A percentile compares a stretch with the other conserved stretches of the same genome.
These are phyloP conservation scores for Neodon shergylaensis DNA, from an alignment of 2,113 vertebrate species.

Conservation along the genomic window DNA sequence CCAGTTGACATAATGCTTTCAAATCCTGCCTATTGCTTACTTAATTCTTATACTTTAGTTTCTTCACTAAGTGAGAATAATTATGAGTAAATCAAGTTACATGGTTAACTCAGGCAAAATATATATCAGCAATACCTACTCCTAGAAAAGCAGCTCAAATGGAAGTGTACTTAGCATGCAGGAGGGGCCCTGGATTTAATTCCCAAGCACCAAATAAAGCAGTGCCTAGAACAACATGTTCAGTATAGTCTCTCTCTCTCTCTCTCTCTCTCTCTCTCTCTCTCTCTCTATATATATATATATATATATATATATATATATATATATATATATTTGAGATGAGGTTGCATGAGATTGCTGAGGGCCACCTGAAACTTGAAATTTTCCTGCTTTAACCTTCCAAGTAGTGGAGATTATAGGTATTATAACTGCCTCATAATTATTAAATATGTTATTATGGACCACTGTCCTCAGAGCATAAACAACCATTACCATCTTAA, in stretches of 20 bases:
- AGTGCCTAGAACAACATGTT: neutral
- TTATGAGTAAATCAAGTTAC: neutral
- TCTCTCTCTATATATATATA: too few relatives aligned
- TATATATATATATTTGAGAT: neutral
- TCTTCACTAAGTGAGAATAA: neutral
- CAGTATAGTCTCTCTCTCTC: neutral
- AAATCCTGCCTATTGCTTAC: neutral
- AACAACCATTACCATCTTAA: neutral
- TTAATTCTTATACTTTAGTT: slow-evolving; percentile 9
- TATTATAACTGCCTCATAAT: slow-evolving; percentile 19
- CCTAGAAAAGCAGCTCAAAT: neutral
- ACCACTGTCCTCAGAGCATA: neutral
- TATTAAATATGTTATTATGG: neutral
- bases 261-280: too few relatives aligned
- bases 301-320: neutral
- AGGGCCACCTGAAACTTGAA: neutral
- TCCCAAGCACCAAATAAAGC: neutral
- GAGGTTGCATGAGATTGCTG: neutral
- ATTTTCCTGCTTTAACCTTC: neutral
- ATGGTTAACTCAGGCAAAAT: neutral
- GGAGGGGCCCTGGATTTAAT: neutral
- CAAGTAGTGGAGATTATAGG: neutral
- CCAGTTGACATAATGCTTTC: slow-evolving; percentile 7
- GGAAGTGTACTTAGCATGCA: neutral
- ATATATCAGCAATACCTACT: neutral